Evolutionary conservation across 2,113 vertebrate species (phyloP).

Genomic region (Plecturocebus donacophilus): DNA sequence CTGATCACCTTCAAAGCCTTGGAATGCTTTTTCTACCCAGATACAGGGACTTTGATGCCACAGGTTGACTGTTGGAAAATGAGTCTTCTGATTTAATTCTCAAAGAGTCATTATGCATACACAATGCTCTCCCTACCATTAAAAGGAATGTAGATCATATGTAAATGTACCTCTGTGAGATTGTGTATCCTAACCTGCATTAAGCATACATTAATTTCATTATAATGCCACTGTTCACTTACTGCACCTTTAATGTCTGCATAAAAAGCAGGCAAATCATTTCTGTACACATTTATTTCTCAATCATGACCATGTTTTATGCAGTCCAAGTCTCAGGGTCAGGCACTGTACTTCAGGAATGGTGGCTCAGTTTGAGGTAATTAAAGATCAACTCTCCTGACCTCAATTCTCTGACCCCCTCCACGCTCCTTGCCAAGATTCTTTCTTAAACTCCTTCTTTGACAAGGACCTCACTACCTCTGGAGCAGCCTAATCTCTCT

Average conservation of each 20-base stretch:
- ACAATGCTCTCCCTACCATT: neutral
- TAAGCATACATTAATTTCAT: neutral
- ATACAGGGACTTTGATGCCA: conserved; percentile 18
- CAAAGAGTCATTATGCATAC: conserved; percentile 18
- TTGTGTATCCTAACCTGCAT: neutral
- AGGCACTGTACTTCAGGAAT: neutral
- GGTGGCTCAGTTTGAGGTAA: neutral
- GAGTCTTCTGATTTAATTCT: conserved; percentile 41
- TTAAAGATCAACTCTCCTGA: neutral
- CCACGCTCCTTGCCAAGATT: neutral
- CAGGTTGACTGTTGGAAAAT: conserved; percentile 15
- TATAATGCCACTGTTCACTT: neutral
- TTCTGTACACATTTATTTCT: neutral
- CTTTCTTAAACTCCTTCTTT: neutral
- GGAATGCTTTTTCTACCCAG: neutral
- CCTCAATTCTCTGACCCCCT: neutral
- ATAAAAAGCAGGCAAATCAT: conserved; percentile 13
- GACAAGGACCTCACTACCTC: neutral
- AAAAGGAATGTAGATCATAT: conserved; percentile 19
- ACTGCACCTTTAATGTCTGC: neutral
- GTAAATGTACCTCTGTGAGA: conserved; percentile 32
- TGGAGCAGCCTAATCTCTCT: neutral
- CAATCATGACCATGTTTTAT: neutral
- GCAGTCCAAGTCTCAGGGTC: neutral
- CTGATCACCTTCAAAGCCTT: conserved; percentile 38